Conservation (phyloP, 2,113 vertebrate genomes). For the Mola mola region DNA sequence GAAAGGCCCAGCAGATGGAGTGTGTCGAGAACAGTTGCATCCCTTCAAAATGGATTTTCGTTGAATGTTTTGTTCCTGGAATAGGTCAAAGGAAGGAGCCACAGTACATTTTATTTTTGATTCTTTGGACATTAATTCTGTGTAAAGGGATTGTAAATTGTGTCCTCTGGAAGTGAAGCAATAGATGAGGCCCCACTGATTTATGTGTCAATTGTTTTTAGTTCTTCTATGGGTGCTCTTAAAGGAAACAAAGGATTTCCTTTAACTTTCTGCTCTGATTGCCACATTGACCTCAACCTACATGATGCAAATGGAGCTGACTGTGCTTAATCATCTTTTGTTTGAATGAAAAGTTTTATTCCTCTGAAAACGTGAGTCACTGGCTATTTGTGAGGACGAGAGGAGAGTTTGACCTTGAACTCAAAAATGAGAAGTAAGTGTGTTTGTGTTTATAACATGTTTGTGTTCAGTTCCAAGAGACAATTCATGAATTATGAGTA, state of each 20-base stretch:
- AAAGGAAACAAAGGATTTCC: constrained; percentile 25
- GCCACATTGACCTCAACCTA: constrained; percentile 21
- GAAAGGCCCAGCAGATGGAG: constrained; percentile 9
- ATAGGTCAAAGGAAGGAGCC: not conserved
- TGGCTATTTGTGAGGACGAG: constrained; percentile 22
- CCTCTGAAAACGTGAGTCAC: constrained; percentile 2
- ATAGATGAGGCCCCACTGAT: constrained; percentile 8
- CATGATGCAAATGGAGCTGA: constrained; percentile 49
- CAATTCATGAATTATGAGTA: too few relatives aligned
- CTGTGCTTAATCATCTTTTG: constrained; percentile 34
- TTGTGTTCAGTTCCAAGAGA: constrained; percentile 29
- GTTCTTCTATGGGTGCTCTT: constrained; percentile 41
- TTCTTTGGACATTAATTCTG: constrained; percentile 31
- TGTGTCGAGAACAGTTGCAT: constrained; percentile 2
- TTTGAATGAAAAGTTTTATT: constrained; percentile 47
- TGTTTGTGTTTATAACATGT: too few relatives aligned
- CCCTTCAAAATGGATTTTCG: constrained; percentile 23
- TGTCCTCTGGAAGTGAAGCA: constrained; percentile 10
- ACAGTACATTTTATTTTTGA: constrained; percentile 24
- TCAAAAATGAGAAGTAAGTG: too few relatives aligned
- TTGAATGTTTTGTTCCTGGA: constrained; percentile 22
- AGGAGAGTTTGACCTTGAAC: constrained; percentile 11
- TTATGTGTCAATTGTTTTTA: constrained; percentile 24
- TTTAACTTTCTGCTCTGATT: constrained; percentile 3
- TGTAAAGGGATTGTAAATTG: constrained; percentile 9